phyloP scores from a whole-genome alignment of 2,113 vertebrate genomes.

The Pitta sordida region DNA sequence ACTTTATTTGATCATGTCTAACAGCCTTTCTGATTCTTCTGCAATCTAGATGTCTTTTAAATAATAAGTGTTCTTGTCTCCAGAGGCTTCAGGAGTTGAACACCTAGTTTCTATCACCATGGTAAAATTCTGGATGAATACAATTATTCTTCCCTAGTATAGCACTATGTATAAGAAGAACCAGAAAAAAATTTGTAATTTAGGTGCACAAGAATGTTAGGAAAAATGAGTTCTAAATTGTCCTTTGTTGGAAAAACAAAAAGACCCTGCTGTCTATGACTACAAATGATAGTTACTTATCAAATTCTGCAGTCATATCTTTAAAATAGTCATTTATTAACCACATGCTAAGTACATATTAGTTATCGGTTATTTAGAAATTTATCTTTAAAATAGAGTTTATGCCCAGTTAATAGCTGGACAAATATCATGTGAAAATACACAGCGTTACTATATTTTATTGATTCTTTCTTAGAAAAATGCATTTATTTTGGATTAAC shows the following conservation, averaged over 20 bases:
- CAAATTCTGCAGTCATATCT: background rate
- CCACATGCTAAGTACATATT: background rate
- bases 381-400: background rate
- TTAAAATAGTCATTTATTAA: background rate
- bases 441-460: background rate
- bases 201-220: background rate
- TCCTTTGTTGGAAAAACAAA: background rate
- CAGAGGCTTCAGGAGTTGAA: background rate
- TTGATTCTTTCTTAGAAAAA: background rate
- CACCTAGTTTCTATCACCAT: conserved; percentile 30
- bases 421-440: background rate
- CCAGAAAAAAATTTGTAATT: background rate
- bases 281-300: background rate
- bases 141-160: background rate
- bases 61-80: conserved; percentile 38
- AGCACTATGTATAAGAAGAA: background rate
- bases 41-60: conserved; percentile 42
- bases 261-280: background rate
- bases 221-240: background rate
- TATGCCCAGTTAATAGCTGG: background rate
- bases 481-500: background rate
- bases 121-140: conserved; percentile 23
- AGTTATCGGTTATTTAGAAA: background rate
- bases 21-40: conserved; percentile 37
- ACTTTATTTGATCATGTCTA: conserved; percentile 42